Conservation (phyloP, 2,888 invertebrate species). For the Eupelmus urozonus region DNA sequence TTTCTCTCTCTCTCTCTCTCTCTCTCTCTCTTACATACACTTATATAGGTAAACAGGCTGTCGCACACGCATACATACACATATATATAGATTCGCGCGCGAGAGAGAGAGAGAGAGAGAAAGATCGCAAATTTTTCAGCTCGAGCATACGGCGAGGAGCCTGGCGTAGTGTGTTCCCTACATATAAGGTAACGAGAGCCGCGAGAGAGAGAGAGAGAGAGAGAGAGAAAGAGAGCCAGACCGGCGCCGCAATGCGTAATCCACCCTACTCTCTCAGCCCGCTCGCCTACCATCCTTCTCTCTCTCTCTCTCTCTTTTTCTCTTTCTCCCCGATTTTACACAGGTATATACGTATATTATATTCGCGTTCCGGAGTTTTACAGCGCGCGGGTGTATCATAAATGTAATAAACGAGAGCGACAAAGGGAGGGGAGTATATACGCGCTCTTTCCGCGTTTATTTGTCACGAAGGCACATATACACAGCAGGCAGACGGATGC, state of each 20-base stretch:
- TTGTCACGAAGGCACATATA: not conserved
- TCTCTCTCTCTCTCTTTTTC: not conserved
- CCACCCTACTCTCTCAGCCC: slow-evolving; percentile 58
- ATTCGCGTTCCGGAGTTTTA: no score
- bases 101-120: not conserved
- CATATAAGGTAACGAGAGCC: slow-evolving; percentile 68
- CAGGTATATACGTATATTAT: no score
- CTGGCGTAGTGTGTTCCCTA: slow-evolving; percentile 67
- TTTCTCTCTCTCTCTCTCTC: not conserved
- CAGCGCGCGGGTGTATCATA: no score
- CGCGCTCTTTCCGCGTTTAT: slow-evolving; percentile 35
- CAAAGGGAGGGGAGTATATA: not conserved
- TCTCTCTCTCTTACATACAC: not conserved
- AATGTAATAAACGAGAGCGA: slow-evolving; percentile 12
- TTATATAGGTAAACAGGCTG: not conserved
- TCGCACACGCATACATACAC: not conserved
- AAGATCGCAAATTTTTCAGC: slow-evolving; percentile 62
- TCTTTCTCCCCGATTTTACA: not conserved
- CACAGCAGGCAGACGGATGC: not conserved
- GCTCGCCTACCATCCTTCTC: no score
- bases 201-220: slow-evolving; percentile 52
- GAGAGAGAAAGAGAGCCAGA: slow-evolving; percentile 53
- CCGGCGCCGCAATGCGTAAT: slow-evolving; percentile 64
- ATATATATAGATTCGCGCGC: not conserved
- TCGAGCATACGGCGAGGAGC: slow-evolving; percentile 55